Base-by-base conservation (phyloP, 2,113 vertebrate genomes). In the Pampusana beccarii region DNA sequence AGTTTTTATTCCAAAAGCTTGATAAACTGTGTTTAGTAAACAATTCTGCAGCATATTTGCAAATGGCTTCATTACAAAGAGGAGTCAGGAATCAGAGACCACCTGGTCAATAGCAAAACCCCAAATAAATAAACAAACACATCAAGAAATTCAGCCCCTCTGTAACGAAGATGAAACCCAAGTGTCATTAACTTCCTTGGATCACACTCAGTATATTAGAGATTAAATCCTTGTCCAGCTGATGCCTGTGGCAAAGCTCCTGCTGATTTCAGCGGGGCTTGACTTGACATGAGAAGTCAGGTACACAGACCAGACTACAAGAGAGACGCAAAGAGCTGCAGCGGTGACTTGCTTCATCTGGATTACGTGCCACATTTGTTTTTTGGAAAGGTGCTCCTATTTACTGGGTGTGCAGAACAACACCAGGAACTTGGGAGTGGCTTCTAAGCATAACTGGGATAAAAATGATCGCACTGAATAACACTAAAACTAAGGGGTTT, bases 1-100 rank as follows among this genome's bases (percentile, higher is more conserved):
- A 86, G 69, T 60, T 95, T 91, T 66, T n/a, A 71, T 89, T 96
- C 93, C 90, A 71, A 65, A 42, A 82, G 70, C 64, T 62, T 82
- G 64, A 40, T 92, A 88, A 97, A 85, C n/a, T 46, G 9, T 74
- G 66, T 93, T 96, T 31, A 72, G 88, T 26, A 75, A 89, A 78
- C 88, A 72, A 66, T 65, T 51, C 92, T 75, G 86, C 75, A 46
- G 38, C 19, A 24, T 60, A 60, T 75, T 72, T 95, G 79, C 58
- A 46, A 74, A 56, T 21, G 58, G 83, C 77, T 96, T 92, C 57
- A 46, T 70, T 56, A 34, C 48, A 64, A 16, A 14, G 8, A 65
- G 83, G 69, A 87, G 20, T 36, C 56, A 54, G 70, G 85, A 40
- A 75, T 53, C 54, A 18, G 44, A 77, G 54, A 72, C 42, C 90